These are phyloP conservation scores for Aspidoscelis tigris DNA, from an alignment of 2,113 vertebrate species.

Conservation along the genomic window DNA sequence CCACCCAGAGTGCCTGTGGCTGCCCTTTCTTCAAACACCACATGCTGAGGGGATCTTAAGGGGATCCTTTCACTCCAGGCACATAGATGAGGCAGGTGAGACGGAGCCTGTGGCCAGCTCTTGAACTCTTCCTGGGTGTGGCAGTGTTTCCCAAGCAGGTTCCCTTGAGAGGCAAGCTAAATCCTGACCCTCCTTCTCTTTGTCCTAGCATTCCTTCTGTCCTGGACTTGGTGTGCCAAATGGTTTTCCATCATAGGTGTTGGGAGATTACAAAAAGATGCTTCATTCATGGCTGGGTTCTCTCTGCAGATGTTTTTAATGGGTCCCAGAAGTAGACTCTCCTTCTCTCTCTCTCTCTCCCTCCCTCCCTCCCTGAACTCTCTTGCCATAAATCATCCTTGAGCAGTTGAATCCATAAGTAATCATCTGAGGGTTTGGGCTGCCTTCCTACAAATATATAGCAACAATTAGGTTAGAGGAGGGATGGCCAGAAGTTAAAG, in stretches of 20 bases:
- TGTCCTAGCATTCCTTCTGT: conserved; percentile 30
- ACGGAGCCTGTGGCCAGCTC: not conserved
- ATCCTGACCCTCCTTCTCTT: not conserved
- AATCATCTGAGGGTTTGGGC: conserved; percentile 11
- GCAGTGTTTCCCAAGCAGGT: not conserved
- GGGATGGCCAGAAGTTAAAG: too few relatives aligned
- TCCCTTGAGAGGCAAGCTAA: not conserved
- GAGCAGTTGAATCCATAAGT: conserved; percentile 26
- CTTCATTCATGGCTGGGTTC: conserved; percentile 10
- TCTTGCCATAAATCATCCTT: not conserved
- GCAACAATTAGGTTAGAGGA: too few relatives aligned
- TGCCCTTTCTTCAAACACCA: not conserved
- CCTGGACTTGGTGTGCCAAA: conserved; percentile 6
- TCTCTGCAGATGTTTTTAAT: conserved; percentile 48
- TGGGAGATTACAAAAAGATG: conserved; percentile 15
- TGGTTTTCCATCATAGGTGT: conserved; percentile 32
- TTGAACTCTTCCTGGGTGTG: not conserved
- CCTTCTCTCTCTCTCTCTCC: not conserved
- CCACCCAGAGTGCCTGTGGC: too few relatives aligned
- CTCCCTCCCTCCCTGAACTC: not conserved
- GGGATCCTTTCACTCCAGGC: not conserved
- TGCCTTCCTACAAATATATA: not conserved
- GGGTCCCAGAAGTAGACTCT: conserved; percentile 42
- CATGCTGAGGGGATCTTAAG: not conserved
- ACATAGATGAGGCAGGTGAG: not conserved